phyloP scores from a whole-genome alignment of 2,888 invertebrate genomes.

The Frankliniella intonsa region DNA sequence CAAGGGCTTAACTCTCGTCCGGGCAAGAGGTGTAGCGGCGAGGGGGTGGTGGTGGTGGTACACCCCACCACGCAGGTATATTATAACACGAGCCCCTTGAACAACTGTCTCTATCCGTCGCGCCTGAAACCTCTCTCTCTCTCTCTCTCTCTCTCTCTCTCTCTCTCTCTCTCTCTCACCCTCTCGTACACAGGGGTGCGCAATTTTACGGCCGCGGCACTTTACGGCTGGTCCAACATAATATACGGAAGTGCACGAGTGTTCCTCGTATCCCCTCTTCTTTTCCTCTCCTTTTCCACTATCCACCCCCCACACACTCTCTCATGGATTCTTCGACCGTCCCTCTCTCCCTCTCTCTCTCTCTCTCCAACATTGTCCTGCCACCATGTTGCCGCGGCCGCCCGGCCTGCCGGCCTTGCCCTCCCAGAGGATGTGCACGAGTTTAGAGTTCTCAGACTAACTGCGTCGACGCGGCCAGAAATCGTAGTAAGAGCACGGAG shows the following conservation, averaged over 20 bases:
- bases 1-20: neutral
- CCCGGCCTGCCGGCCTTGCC: too few relatives aligned
- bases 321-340: too few relatives aligned
- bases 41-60: neutral
- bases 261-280: neutral
- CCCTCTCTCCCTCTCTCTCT: too few relatives aligned
- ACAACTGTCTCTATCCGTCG: neutral
- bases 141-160: neutral
- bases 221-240: conserved; percentile 25
- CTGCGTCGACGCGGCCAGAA: too few relatives aligned
- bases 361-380: too few relatives aligned
- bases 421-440: neutral
- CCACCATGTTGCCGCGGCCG: neutral
- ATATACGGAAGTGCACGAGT: conserved; percentile 24
- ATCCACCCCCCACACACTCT: too few relatives aligned
- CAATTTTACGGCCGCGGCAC: conserved; percentile 14
- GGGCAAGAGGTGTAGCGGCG: neutral
- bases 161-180: neutral
- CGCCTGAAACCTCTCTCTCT: neutral
- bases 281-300: neutral
- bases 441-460: neutral
- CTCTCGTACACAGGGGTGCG: conserved; percentile 14
- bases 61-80: neutral
- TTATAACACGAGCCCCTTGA: neutral
- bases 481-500: too few relatives aligned